Base-by-base conservation (phyloP, 2,888 invertebrate genomes). In the Notodromas monacha region DNA sequence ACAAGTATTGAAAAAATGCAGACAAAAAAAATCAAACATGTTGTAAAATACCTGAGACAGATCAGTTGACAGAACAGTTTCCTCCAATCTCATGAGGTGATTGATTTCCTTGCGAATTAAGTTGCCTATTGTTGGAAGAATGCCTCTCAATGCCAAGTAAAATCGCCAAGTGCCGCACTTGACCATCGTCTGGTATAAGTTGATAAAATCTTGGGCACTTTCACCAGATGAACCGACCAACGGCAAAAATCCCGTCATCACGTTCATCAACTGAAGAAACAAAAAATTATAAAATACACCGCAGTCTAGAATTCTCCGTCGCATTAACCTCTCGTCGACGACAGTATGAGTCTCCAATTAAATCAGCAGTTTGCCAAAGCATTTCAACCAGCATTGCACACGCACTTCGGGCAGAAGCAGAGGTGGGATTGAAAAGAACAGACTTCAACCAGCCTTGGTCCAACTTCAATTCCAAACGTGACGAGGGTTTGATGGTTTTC, bases 11-110 rank as follows among this genome's bases (percentile, higher is more conserved):
- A n/a, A n/a, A n/a, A n/a, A n/a, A n/a, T n/a, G n/a, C n/a, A n/a
- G n/a, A n/a, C n/a, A n/a, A n/a, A n/a, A n/a, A n/a, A n/a, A n/a
- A n/a, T n/a, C n/a, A n/a, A n/a, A n/a, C n/a, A n/a, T n/a, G n/a
- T n/a, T n/a, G n/a, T n/a, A n/a, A n/a, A n/a, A n/a, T n/a, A n/a
- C 79, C 55, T 86, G 79, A 2, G 81, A 74, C 2, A 89, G 57
- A 49, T 89, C 81, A 1, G 84, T 81, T 1, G 76, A 84, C 3
- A 89, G 56, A 0, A 81, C 79, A 1, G 76, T 76, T 43, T 77
- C 77, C 48, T 89, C 89, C 15, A 86, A 54, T 8, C 67, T 63
- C 47, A 77, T 76, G 12, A 89, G 55, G 40, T 76, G 68, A 36
- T 69, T 67, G 26, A 84, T 79, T 55, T 89, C 86, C 38, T 64